Evolutionary conservation across 2,113 vertebrate genomes (phyloP).

Genomic region (Calidris pugnax): DNA sequence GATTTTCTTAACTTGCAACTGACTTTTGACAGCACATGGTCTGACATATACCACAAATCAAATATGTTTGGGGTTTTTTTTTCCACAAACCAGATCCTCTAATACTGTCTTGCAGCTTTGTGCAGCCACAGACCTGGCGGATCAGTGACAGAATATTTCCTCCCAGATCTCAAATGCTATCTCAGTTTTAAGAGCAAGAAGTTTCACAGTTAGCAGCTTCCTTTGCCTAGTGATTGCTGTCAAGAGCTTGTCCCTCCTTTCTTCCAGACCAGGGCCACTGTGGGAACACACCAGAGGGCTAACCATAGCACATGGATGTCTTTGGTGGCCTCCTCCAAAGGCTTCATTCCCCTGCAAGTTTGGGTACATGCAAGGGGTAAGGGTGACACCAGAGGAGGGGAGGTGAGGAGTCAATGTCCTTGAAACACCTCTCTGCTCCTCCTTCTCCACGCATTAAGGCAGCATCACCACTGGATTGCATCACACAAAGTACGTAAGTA

Average conservation of each 20-base stretch:
- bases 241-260: neutral
- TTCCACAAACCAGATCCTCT: neutral
- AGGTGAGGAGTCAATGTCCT: neutral
- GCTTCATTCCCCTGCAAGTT: fast-evolving
- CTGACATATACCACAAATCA: neutral
- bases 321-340: neutral
- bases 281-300: neutral
- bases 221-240: neutral
- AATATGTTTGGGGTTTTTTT: neutral
- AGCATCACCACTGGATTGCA: neutral
- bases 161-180: neutral
- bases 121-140: neutral
- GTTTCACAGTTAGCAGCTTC: neutral
- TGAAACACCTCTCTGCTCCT: neutral
- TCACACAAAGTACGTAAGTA: neutral
- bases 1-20: neutral
- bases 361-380: fast-evolving
- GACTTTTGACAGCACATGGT: neutral
- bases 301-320: neutral
- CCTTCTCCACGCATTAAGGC: neutral
- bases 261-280: neutral
- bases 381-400: neutral
- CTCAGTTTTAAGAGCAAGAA: neutral
- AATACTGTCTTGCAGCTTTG: neutral
- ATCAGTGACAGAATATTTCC: neutral